Conservation (phyloP, 2,797 vertebrate species). For the Tapirus indicus region DNA sequence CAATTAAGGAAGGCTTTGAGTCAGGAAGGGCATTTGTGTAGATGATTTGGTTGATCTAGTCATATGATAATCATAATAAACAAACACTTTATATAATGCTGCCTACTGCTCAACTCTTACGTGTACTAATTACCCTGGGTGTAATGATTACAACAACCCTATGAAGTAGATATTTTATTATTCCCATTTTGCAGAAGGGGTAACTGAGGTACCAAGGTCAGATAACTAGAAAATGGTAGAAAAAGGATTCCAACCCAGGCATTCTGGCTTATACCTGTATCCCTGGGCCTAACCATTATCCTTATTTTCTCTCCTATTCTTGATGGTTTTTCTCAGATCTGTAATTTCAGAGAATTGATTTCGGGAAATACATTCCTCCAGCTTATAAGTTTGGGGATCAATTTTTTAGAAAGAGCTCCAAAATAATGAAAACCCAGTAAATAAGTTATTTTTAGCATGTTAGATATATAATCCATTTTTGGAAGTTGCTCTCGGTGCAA, state of each 20-base stretch:
- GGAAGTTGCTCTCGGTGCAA: conserved; percentile 40
- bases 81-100: background rate
- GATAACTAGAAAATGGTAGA: background rate
- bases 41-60: background rate
- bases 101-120: background rate
- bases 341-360: conserved; percentile 14
- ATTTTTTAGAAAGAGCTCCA: conserved; percentile 45
- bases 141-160: background rate
- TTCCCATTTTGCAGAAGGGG: background rate
- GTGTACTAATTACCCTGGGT: background rate
- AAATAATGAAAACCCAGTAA: conserved; percentile 42
- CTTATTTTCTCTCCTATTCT: background rate
- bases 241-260: background rate
- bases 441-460: conserved; percentile 26
- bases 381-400: conserved; percentile 30
- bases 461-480: conserved; percentile 52
- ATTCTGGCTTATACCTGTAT: background rate
- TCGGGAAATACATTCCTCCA: conserved; percentile 10
- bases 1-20: background rate
- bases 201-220: background rate
- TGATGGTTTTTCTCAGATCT: conserved; percentile 1
- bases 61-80: background rate
- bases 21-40: background rate
- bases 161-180: background rate
- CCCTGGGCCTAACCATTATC: background rate